Evolutionary conservation across 2,113 vertebrate species (phyloP).

Genomic region (Aspiorhynchus laticeps): DNA sequence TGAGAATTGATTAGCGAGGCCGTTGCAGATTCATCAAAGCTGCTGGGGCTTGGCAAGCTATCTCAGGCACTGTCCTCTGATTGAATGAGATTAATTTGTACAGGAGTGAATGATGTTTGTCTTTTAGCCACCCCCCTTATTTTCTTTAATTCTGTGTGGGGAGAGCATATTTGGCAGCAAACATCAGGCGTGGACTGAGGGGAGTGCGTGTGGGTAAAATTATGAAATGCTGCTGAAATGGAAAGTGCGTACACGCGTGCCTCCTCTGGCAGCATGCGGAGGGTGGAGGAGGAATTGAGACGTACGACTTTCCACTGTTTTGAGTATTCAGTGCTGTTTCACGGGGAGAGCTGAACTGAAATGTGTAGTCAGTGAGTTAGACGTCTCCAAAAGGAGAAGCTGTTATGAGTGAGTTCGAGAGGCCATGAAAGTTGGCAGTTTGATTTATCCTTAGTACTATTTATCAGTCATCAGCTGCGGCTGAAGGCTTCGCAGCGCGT

Average conservation of each 20-base stretch:
- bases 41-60: constrained; percentile 17
- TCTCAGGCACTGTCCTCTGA: constrained; percentile 53
- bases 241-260: not conserved
- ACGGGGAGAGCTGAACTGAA: constrained; percentile 14
- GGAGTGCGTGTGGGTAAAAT: constrained; percentile 29
- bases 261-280: not conserved
- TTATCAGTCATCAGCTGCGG: constrained; percentile 53
- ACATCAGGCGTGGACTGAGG: constrained; percentile 9
- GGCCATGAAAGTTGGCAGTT: constrained; percentile 37
- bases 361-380: constrained; percentile 17
- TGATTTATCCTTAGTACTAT: constrained; percentile 46
- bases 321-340: constrained; percentile 29
- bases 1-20: constrained; percentile 52
- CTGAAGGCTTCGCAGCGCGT: constrained; percentile 37
- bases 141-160: not conserved
- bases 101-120: constrained; percentile 51
- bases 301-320: not conserved
- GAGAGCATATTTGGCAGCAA: constrained; percentile 26
- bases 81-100: constrained; percentile 60
- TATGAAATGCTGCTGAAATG: constrained; percentile 53
- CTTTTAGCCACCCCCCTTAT: not conserved
- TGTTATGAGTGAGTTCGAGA: constrained; percentile 22
- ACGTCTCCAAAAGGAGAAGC: not conserved
- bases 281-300: not conserved
- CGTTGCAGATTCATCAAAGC: constrained; percentile 30